Percentiles rank a stretch among this genome's conserved stretches.
Conservation (phyloP, 1,140 invertebrate species). For the Aphaenogaster ashmeadi region DNA sequence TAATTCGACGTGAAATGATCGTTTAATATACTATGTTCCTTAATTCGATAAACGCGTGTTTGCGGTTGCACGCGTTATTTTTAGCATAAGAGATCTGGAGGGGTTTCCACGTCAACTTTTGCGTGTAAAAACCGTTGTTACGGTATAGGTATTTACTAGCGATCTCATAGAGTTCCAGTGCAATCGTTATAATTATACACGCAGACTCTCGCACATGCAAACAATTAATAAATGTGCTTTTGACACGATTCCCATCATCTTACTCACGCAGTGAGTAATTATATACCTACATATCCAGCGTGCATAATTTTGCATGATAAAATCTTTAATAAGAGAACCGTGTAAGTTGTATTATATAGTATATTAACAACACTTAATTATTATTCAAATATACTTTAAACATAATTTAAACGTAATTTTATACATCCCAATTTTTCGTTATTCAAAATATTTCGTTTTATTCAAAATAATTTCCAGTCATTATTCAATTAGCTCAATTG, state of each 20-base stretch:
- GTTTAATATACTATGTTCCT: slow-evolving; percentile 9
- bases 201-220: slow-evolving; percentile 35
- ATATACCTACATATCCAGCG: background rate
- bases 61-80: slow-evolving; percentile 15
- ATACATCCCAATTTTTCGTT: background rate
- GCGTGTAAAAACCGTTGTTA: slow-evolving; percentile 56
- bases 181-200: slow-evolving; percentile 42
- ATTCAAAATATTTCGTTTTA: background rate
- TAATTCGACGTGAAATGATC: background rate
- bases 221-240: slow-evolving; percentile 22
- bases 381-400: slow-evolving; percentile 1
- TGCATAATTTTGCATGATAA: slow-evolving; percentile 5
- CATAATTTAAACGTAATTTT: background rate
- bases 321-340: slow-evolving; percentile 12
- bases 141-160: slow-evolving; percentile 29
- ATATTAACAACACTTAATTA: background rate
- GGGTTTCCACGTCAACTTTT: slow-evolving; percentile 26
- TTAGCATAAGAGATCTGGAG: background rate
- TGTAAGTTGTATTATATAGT: background rate
- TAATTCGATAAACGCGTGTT: slow-evolving; percentile 34
- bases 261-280: slow-evolving; percentile 23
- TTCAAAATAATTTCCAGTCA: background rate
- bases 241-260: slow-evolving; percentile 47
- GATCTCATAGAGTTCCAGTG: slow-evolving; percentile 4
- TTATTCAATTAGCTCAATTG: background rate